Percentiles rank a stretch among this genome's conserved stretches.
Conservation (phyloP, 2,797 vertebrate species). For the Microchirus variegatus region DNA sequence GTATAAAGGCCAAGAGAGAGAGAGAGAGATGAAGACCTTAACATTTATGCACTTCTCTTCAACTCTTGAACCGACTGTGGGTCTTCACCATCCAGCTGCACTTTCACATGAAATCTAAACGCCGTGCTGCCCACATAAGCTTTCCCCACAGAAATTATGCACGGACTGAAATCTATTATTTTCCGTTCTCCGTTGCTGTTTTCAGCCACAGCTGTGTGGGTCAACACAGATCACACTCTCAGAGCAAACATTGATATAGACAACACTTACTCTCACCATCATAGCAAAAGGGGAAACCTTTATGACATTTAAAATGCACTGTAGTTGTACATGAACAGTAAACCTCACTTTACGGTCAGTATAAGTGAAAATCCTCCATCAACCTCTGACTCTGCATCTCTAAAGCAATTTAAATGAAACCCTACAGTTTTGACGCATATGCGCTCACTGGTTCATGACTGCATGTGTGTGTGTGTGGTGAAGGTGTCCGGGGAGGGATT, state of each 20-base stretch:
- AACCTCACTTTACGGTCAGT: background rate
- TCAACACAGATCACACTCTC: background rate
- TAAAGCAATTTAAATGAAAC: background rate
- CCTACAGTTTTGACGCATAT: background rate
- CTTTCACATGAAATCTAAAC: constrained; percentile 11
- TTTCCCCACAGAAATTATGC: constrained; percentile 4
- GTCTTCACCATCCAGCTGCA: background rate
- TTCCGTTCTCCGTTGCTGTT: background rate
- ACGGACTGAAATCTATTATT: constrained; percentile 1
- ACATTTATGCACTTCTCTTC: background rate
- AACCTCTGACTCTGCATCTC: background rate
- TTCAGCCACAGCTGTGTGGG: background rate
- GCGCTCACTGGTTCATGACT: constrained; percentile 5
- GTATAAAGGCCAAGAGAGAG: background rate
- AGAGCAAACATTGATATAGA: background rate
- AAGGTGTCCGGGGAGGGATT: constrained; percentile 41
- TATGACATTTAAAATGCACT: no score
- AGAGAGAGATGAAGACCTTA: background rate
- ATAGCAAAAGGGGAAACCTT: background rate
- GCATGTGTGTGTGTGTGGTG: constrained; percentile 31
- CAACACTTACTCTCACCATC: background rate
- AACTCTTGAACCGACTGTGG: constrained; percentile 3
- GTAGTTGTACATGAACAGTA: no score
- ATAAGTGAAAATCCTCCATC: background rate
- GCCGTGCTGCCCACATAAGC: background rate